Conservation (phyloP, 2,888 invertebrate species). For the Helobdella robusta region DNA sequence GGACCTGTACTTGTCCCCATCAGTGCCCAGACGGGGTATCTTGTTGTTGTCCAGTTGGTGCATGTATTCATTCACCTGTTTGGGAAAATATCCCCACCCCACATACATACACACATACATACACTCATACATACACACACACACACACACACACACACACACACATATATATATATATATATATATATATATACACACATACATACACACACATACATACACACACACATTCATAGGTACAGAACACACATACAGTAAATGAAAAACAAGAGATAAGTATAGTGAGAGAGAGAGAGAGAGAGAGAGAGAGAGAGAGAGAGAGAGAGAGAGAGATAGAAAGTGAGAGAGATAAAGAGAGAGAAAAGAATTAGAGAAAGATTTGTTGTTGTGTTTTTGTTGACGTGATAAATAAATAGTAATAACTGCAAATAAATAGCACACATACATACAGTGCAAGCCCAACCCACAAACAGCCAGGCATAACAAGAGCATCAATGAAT, state of each 20-base stretch:
- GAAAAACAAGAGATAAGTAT: neutral
- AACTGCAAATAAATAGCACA: neutral
- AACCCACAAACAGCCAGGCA: neutral
- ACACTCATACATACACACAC: too few species aligned
- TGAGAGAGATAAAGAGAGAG: neutral
- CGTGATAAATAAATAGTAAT: too few species aligned
- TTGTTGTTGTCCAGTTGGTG: conserved; percentile 73
- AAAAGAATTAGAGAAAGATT: neutral
- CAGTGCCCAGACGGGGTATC: conserved; percentile 65
- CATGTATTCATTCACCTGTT: conserved; percentile 84
- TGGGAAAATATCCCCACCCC: too few species aligned
- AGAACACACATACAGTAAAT: too few species aligned
- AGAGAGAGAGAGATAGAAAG: neutral
- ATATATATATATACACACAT: too few species aligned
- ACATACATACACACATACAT: too few species aligned
- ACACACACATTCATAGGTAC: too few species aligned
- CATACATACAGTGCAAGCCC: neutral
- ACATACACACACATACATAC: too few species aligned
- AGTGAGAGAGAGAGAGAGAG: neutral
- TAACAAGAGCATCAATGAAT: neutral
- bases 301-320: neutral
- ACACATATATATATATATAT: too few species aligned
- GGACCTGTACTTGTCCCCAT: conserved; percentile 70
- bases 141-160: too few species aligned
- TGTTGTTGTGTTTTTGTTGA: too few species aligned